Conservation (phyloP, 2,113 vertebrate genomes). For the Vulpes vulpes region DNA sequence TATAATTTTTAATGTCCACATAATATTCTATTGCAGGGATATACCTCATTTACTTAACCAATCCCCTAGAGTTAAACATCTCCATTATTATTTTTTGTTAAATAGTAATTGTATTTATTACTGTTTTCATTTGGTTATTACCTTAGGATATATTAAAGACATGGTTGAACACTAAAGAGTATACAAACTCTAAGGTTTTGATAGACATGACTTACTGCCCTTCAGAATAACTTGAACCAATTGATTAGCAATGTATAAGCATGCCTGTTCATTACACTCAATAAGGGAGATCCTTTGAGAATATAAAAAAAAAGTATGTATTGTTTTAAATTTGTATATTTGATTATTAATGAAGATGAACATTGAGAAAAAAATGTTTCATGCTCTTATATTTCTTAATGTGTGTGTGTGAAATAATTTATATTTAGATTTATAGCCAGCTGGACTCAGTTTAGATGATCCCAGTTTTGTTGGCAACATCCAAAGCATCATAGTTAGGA, state of each 20-base stretch:
- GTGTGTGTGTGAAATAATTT: too few species aligned
- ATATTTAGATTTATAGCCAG: too few species aligned
- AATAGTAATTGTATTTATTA: background rate
- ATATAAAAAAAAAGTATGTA: background rate
- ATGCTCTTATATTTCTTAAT: background rate
- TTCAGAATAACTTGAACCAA: background rate
- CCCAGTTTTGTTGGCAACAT: too few species aligned
- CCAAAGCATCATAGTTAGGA: too few species aligned
- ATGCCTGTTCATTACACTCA: background rate
- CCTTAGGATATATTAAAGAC: background rate
- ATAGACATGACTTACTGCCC: background rate
- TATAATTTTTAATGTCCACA: background rate
- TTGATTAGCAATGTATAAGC: background rate
- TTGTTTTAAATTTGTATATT: conserved; percentile 16
- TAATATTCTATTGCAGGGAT: background rate
- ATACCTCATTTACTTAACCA: background rate
- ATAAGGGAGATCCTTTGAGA: background rate
- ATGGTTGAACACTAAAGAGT: background rate
- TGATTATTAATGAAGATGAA: conserved; percentile 37
- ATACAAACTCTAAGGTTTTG: conserved; percentile 17
- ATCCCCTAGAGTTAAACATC: background rate
- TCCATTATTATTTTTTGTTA: background rate
- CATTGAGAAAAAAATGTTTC: background rate
- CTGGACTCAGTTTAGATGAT: too few species aligned
- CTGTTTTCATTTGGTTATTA: background rate